Conservation (phyloP, 2,113 vertebrate genomes). For the Sylvilagus bachmani region DNA sequence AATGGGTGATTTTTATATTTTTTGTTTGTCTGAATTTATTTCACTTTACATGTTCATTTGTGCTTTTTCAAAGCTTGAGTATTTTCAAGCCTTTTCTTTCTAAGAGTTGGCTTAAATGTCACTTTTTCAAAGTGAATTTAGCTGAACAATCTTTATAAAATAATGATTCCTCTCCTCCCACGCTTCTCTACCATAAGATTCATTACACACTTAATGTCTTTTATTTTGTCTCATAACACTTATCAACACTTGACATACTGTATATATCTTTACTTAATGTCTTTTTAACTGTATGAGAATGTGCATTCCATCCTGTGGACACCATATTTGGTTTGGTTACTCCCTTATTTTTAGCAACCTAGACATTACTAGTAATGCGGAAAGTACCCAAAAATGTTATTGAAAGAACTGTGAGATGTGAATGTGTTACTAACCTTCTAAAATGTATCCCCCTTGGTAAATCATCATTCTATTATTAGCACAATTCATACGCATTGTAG, state of each 20-base stretch:
- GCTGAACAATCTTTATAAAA: background rate
- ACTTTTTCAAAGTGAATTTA: background rate
- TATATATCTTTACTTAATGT: background rate
- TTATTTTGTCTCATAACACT: background rate
- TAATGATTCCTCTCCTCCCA: background rate
- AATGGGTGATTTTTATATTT: background rate
- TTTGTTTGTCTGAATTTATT: conserved; percentile 3
- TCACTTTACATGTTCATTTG: conserved; percentile 11
- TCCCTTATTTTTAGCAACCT: background rate
- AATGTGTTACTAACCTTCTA: background rate
- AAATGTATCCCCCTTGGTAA: background rate
- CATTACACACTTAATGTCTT: background rate
- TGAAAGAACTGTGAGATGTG: background rate
- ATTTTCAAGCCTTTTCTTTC: background rate
- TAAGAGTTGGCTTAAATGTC: background rate
- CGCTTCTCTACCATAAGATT: background rate
- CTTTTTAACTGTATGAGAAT: background rate
- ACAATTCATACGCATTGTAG: background rate
- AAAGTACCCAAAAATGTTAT: background rate
- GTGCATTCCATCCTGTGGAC: background rate
- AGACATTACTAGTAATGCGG: background rate
- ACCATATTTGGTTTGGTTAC: background rate
- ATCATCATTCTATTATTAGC: background rate
- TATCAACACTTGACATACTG: background rate
- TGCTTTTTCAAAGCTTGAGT: conserved; percentile 34